phyloP scores from a whole-genome alignment of 2,797 vertebrate species.

The Scyliorhinus canicula region DNA sequence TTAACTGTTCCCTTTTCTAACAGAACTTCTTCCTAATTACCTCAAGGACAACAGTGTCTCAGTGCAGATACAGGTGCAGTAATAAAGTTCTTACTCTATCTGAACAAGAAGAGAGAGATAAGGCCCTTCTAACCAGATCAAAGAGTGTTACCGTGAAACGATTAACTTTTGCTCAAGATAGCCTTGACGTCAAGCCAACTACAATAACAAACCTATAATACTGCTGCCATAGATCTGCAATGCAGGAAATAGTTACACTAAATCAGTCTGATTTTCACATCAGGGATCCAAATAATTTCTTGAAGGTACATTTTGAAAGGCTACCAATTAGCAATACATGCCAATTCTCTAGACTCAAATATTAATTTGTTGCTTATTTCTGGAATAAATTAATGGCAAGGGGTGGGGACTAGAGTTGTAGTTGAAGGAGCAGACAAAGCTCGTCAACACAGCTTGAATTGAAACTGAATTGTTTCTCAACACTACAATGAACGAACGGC shows the following conservation, averaged over 20 bases:
- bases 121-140: constrained; percentile 33
- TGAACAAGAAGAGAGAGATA: constrained; percentile 33
- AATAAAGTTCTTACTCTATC: constrained; percentile 32
- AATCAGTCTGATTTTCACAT: not conserved
- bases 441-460: not conserved
- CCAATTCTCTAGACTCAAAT: not conserved
- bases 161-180: constrained; percentile 34
- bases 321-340: not conserved
- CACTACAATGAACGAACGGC: not conserved
- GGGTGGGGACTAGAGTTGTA: not conserved
- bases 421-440: not conserved
- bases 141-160: not conserved
- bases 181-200: constrained; percentile 26
- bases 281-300: not conserved
- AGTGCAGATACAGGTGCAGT: constrained; percentile 28
- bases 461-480: not conserved
- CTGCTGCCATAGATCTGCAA: not conserved
- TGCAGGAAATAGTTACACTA: constrained; percentile 21
- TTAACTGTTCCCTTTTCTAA: constrained; percentile 26
- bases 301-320: not conserved
- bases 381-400: not conserved
- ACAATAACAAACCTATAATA: not conserved
- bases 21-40: not conserved
- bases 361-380: not conserved
- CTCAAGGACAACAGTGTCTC: constrained; percentile 17